Evolutionary conservation across 2,797 vertebrate genomes (phyloP), one percentile per base, ranked within the genome.

Genomic region (Halcyon badia): DNA sequence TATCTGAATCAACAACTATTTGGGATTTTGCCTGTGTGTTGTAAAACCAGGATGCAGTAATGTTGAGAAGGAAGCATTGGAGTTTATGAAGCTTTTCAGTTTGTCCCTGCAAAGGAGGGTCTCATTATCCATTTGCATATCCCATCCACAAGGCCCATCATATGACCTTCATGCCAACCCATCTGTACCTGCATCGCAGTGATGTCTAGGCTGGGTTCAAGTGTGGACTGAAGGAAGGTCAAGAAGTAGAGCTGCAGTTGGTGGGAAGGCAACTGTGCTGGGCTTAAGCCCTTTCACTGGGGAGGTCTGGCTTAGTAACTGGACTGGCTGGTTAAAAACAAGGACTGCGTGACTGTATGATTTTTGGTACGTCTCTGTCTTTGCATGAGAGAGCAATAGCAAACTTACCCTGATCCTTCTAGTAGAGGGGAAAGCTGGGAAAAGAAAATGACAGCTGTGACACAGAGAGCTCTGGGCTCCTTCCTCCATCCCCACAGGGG

Each of bases 171-270:
- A 0, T 11, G 2, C 11, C 41, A 70, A 49, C 37, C 33, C 70
- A 24, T 25, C 14, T 11, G 4, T 51, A n/a, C 28, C 46, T 69
- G 20, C 28, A 9, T 57, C 0, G 1, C 17, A 4, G 37, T 25
- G 21, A 30, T 17, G 20, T 28, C 37, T 8, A 9, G 46, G 26
- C 17, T 51, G 58, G 57, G 42, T 37, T 13, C 22, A 20, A 44
- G 14, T 2, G 5, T 39, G 44, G 41, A 42, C 22, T 0, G 0
- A n/a, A 0, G 0, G 18, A 49, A 42, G 11, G 26, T 17, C 0
- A 2, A 64, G 20, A 65, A 57, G 56, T 31, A 66, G 33, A 87
- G 51, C 22, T 3, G 1, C 35, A 85, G 70, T 4, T 4, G 1
- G 6, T 14, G 39, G 46, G 17, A 69, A 1, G 24, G 5, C 5